A percentile compares a stretch with the other conserved stretches of the same genome.
Evolutionary conservation across 2,888 invertebrate genomes (phyloP).

Genomic region (Tachystola acroxantha): DNA sequence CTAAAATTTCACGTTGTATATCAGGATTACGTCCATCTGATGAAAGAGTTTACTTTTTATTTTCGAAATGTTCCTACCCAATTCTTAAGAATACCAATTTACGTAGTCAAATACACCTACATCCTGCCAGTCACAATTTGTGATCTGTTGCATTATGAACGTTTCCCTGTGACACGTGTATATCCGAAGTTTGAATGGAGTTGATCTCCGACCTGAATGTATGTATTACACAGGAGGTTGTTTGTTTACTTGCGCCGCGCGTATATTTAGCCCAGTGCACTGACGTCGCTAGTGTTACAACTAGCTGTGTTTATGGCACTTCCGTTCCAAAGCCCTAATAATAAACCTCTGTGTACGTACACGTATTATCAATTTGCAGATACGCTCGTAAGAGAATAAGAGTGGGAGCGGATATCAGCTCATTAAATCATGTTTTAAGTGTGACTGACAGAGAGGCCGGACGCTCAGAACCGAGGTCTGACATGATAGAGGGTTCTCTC

Average conservation of each 20-base stretch:
- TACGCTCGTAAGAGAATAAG: constrained; percentile 8
- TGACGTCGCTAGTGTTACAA: constrained; percentile 13
- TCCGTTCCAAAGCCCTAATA: constrained; percentile 21
- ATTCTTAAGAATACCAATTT: too few relatives aligned
- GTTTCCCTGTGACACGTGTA: too few relatives aligned
- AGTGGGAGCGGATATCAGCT: constrained; percentile 44
- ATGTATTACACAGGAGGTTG: too few relatives aligned
- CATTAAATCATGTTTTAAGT: constrained; percentile 46
- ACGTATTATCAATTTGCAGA: constrained; percentile 18
- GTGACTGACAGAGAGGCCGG: constrained; percentile 46
- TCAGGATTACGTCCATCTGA: too few relatives aligned
- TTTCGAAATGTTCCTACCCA: too few relatives aligned
- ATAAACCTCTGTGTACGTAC: constrained; percentile 12
- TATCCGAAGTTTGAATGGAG: too few relatives aligned
- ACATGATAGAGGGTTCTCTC: constrained; percentile 28
- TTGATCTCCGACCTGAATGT: too few relatives aligned
- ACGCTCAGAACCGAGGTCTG: constrained; percentile 21
- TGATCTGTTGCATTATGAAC: too few relatives aligned
- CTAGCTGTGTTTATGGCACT: constrained; percentile 19
- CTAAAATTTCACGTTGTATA: too few relatives aligned
- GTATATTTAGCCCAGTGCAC: constrained; percentile 14
- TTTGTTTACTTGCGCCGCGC: constrained; percentile 21
- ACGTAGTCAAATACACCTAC: too few relatives aligned
- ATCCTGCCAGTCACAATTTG: too few relatives aligned
- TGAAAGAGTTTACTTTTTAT: too few relatives aligned